Evolutionary conservation across 2,113 vertebrate genomes (phyloP), one percentile per base, ranked within the genome.

Genomic region (Hemichromis elongatus): DNA sequence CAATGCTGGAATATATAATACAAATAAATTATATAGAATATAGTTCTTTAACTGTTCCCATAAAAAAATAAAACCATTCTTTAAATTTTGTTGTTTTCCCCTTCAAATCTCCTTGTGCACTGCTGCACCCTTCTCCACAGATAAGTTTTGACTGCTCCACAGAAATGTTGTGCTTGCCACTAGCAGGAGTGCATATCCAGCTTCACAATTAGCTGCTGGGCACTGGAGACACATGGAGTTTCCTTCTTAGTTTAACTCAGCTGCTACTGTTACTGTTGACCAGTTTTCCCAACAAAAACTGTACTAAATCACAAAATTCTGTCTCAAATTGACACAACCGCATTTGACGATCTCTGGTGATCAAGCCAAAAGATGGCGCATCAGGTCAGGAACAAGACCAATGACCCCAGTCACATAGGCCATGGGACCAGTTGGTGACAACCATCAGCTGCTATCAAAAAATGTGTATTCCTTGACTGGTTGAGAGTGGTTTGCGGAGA

Each of bases 241-340:
- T 16, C 35, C 35, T 40, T 2, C 66, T 18, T 45, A 4, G 66
- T 10, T 45, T 26, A 70, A 70, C 21, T 28, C 66, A 7, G 7
- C 21, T 70, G 40, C 40, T 7, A 26, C 21, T 47, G 4, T 45
- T 70, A 6, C 21, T 9, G 37, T 14, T 0, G 63, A 70, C 21
- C 66, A 28, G 3, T 70, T 8, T 26, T 70, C 40, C 37, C 14
- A 70, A 70, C 0, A 3, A 45, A 45, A 70, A 70, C 1, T 28
- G 21, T 16, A 45, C 18, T 5, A 28, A 70, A 45, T 21, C 66
- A 45, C 37, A 70, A 40, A 14, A 68, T 40, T 73, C 68, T 30
- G 42, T 30, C 42, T 50, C 16, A 28, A 18, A 73, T 5, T 0
- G 0, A 1, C 68, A 26, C 0, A 28, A 50, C 26, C 4, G 11